Percentiles rank a stretch among this genome's conserved stretches.
Conservation (phyloP, 2,797 vertebrate species). For the Hafferia zeledoni region DNA sequence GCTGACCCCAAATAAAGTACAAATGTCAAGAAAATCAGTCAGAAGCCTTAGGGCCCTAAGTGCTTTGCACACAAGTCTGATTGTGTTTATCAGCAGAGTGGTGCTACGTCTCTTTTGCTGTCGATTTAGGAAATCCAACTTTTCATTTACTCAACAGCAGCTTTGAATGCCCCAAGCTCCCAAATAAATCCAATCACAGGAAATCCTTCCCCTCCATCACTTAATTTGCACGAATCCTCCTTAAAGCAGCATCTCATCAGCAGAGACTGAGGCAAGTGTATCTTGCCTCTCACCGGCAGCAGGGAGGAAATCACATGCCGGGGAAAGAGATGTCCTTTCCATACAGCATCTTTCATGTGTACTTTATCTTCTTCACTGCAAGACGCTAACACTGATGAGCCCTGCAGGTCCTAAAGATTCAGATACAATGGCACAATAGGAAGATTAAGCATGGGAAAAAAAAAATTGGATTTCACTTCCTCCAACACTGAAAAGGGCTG, state of each 20-base stretch:
- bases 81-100: slow-evolving; percentile 27
- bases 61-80: slow-evolving; percentile 10
- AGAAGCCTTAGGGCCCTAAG: neutral
- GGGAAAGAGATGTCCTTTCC: neutral
- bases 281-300: neutral
- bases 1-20: neutral
- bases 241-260: slow-evolving; percentile 1
- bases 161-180: slow-evolving; percentile 9
- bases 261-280: neutral
- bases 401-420: neutral
- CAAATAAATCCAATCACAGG: slow-evolving; percentile 34
- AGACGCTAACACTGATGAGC: slow-evolving; percentile 13
- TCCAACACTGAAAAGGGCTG: neutral
- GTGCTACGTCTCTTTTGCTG: neutral
- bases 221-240: neutral
- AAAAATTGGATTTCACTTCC: neutral
- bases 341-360: neutral
- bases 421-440: slow-evolving; percentile 13
- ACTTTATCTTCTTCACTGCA: slow-evolving; percentile 48
- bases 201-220: slow-evolving; percentile 23
- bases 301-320: neutral
- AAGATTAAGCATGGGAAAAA: slow-evolving; percentile 11
- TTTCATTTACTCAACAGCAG: slow-evolving; percentile 38
- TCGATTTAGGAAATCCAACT: slow-evolving; percentile 23
- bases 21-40: slow-evolving; percentile 8